Base-by-base conservation (phyloP, 23 tunicate genomes). In the Styela clava region DNA sequence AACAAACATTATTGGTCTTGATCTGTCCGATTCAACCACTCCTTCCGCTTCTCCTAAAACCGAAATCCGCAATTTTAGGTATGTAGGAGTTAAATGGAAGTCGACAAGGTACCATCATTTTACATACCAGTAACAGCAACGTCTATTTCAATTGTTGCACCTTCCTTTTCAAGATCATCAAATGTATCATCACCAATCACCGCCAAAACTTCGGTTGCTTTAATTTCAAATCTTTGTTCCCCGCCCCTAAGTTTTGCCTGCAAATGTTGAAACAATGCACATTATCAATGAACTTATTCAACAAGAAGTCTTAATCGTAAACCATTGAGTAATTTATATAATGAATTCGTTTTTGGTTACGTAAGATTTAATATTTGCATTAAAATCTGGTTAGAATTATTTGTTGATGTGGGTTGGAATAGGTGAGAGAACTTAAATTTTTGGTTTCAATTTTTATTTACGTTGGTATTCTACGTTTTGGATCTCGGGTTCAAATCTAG, bases 1-100 rank as follows among this genome's bases (percentile, higher is more conserved):
- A 0, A 84, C 44, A 63, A 84, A 84, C 20, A 51, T 63, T 24
- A 84, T 18, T 22, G 83, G 62, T 31, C 64, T 31, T 20, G 88
- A 37, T 1, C 19, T 64, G 22, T 63, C 83, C 2, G 83, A 77
- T 84, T 84, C 88, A 30, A 84, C 63, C 34, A 64, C 71, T 21
- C 74, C 74, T 23, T 87, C 91, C 20, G 80, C 91, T 24, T 31
- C 22, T 19, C 82, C 88, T 85, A 79, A 67, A 67, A 25, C 22
- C 22, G 0, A 24, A 67, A 67, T 67, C n/a, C n/a, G n/a, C n/a
- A n/a, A n/a, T n/a, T n/a, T n/a, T n/a, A n/a, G n/a, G n/a, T n/a
- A n/a, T n/a, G n/a, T n/a, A n/a, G n/a, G n/a, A n/a, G n/a, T n/a
- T n/a, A n/a, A n/a, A n/a, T n/a, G n/a, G n/a, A n/a, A n/a, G n/a